These are phyloP conservation scores for Papilio elwesi DNA, from an alignment of 2,888 invertebrate species.

Conservation along the genomic window DNA sequence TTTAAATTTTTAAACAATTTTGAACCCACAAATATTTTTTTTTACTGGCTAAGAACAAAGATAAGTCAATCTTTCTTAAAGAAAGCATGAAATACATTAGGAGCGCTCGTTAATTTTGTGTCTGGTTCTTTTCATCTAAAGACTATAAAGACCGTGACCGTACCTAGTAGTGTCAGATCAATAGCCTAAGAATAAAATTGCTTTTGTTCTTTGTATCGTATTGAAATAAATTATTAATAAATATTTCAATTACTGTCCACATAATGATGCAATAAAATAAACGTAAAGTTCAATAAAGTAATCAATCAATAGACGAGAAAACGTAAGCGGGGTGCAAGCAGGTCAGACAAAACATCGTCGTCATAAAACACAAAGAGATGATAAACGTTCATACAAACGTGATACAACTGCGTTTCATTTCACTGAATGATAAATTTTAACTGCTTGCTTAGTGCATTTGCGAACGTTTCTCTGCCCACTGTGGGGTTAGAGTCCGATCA, in stretches of 20 bases:
- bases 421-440: constrained; percentile 33
- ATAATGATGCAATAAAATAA: constrained; percentile 19
- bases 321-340: constrained; percentile 32
- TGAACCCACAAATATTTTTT: no score
- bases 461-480: constrained; percentile 37
- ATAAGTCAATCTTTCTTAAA: no score
- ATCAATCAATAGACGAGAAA: constrained; percentile 8
- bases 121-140: no score
- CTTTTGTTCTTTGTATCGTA: background rate
- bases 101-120: no score
- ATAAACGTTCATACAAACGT: constrained; percentile 39
- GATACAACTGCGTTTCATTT: constrained; percentile 41
- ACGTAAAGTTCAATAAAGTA: background rate
- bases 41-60: no score
- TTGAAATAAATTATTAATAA: background rate
- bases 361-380: constrained; percentile 36
- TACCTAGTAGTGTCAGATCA: background rate
- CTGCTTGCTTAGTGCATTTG: constrained; percentile 37
- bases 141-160: no score
- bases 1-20: no score
- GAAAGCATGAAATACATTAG: no score
- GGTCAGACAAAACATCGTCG: constrained; percentile 40
- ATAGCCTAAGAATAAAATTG: background rate
- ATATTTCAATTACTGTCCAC: background rate
- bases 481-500: constrained; percentile 33